Evolutionary conservation across 2,113 vertebrate species (phyloP).

Genomic region (Hylia prasina): DNA sequence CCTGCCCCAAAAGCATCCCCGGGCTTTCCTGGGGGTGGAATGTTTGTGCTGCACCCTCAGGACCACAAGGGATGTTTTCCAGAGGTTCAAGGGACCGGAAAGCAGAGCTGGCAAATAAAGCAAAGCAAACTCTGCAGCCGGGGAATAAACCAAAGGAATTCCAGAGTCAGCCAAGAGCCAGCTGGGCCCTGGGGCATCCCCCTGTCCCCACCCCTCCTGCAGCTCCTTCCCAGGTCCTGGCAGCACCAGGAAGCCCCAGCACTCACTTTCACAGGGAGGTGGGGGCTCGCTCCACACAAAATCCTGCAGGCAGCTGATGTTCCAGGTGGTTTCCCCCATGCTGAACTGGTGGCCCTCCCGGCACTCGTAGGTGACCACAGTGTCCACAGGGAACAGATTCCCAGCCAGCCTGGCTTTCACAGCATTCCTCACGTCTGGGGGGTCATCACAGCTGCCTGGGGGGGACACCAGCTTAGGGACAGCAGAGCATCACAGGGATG

Average conservation of each 20-base stretch:
- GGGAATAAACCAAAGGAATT: not conserved
- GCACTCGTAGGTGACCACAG: constrained; percentile 10
- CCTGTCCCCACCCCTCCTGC: fast-evolving
- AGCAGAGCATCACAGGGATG: fast-evolving
- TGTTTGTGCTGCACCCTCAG: not conserved
- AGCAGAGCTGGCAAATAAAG: not conserved
- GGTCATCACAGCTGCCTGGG: constrained; percentile 31
- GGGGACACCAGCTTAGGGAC: not conserved
- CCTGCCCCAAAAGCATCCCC: not conserved
- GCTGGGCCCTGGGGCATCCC: not conserved
- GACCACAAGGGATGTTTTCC: not conserved
- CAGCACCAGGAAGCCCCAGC: fast-evolving
- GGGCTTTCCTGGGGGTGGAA: not conserved
- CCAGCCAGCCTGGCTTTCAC: not conserved
- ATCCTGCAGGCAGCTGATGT: not conserved
- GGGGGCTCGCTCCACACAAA: not conserved
- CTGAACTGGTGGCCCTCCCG: not conserved
- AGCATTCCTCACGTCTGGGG: not conserved
- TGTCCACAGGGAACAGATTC: constrained; percentile 6
- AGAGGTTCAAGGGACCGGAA: not conserved
- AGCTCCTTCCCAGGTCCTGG: not conserved
- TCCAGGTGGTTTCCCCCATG: fast-evolving
- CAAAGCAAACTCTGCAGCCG: not conserved
- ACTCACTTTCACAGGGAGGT: not conserved
- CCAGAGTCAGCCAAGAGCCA: not conserved